A percentile compares a stretch with the other conserved stretches of the same genome.
These are phyloP conservation scores for Cenopis cana DNA, from an alignment of 2,888 invertebrate species.

Conservation along the genomic window DNA sequence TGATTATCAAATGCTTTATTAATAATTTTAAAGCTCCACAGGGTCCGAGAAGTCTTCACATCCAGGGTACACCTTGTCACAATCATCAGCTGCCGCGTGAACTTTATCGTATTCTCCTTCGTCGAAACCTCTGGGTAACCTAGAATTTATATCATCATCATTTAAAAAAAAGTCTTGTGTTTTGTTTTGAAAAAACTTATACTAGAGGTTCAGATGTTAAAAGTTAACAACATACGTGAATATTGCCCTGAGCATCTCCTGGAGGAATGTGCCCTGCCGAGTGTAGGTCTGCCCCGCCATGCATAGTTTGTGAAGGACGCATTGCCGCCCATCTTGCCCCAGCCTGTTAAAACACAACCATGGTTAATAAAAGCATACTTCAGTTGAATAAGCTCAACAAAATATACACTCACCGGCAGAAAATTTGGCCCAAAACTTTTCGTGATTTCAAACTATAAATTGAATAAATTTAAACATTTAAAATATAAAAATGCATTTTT, in stretches of 20 bases:
- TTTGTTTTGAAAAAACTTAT: too few relatives aligned
- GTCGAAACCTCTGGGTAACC: conserved; percentile 79
- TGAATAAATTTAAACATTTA: too few relatives aligned
- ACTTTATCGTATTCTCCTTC: conserved; percentile 80
- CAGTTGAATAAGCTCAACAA: neutral
- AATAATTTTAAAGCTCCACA: conserved; percentile 9
- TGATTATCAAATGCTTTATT: neutral
- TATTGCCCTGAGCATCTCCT: conserved; percentile 87
- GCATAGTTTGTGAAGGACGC: conserved; percentile 88
- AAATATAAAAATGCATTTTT: too few relatives aligned
- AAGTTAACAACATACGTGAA: conserved; percentile 86
- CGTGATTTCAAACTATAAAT: too few relatives aligned
- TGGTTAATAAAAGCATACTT: conserved; percentile 4
- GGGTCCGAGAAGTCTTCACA: conserved; percentile 60
- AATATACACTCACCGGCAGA: too few relatives aligned
- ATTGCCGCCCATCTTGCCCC: conserved; percentile 85
- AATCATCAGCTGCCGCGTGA: conserved; percentile 69
- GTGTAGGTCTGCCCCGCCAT: conserved; percentile 76
- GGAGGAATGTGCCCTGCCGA: conserved; percentile 85
- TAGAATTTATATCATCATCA: conserved; percentile 54
- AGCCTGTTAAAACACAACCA: conserved; percentile 69
- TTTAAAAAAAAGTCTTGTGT: too few relatives aligned
- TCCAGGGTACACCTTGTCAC: conserved; percentile 70
- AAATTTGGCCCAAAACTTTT: too few relatives aligned
- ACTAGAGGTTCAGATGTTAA: too few relatives aligned